phyloP scores from a whole-genome alignment of 1,140 invertebrate genomes.

The Drosophila simulans region DNA sequence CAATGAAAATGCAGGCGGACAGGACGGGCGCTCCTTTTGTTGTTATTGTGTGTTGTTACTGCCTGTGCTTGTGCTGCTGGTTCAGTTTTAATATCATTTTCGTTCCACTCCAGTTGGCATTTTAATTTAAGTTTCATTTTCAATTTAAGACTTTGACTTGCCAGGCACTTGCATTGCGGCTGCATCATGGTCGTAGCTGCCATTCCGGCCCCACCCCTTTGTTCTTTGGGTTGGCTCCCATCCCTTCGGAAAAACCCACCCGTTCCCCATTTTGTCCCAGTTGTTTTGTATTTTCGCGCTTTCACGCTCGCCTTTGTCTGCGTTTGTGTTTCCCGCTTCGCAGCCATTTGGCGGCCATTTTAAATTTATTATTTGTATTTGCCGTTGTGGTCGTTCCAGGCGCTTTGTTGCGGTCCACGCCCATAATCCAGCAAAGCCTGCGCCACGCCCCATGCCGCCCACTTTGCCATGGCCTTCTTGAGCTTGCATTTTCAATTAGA shows the following conservation, averaged over 20 bases:
- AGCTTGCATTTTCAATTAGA: conserved; percentile 82
- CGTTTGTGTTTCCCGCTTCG: conserved; percentile 33
- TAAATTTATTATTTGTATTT: conserved; percentile 80
- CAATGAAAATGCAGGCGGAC: conserved; percentile 71
- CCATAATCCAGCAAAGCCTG: conserved; percentile 23
- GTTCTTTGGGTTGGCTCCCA: conserved; percentile 4
- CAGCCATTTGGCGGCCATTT: conserved; percentile 75
- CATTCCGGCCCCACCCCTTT: conserved; percentile 1
- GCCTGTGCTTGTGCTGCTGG: conserved; percentile 44
- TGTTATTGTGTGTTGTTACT: conserved; percentile 46
- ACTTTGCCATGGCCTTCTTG: conserved; percentile 32
- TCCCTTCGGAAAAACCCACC: background rate
- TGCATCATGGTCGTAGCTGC: conserved; percentile 41
- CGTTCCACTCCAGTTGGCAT: conserved; percentile 82
- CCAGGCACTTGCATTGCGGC: conserved; percentile 59
- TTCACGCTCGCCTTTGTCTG: conserved; percentile 63
- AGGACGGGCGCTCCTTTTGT: conserved; percentile 40
- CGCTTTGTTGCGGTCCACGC: conserved; percentile 54
- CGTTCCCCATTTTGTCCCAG: conserved; percentile 32
- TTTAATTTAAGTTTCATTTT: conserved; percentile 83
- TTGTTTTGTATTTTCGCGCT: conserved; percentile 79
- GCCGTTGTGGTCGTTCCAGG: conserved; percentile 52
- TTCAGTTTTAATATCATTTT: conserved; percentile 82
- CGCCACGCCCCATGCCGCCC: background rate
- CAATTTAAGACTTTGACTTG: conserved; percentile 83